Evolutionary conservation across 2,888 invertebrate genomes (phyloP), one percentile per base, ranked within the genome.

Genomic region (Chromoteleia sp.): DNA sequence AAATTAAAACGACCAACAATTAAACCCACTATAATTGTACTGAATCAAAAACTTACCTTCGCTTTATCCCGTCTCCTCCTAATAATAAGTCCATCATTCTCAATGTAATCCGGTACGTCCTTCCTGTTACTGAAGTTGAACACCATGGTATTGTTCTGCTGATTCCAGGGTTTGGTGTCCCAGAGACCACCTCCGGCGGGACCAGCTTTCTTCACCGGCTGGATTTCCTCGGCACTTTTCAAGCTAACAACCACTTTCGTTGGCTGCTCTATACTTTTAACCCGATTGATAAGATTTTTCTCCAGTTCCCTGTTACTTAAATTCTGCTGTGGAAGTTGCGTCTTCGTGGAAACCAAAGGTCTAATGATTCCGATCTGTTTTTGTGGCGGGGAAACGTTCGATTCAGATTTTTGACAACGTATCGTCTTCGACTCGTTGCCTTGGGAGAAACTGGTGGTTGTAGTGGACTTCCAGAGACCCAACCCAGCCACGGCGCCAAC

Each of bases 91-190:
- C 96, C 97, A 93, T 97, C 97, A 92, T 97, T 97, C 91, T 97
- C 97, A 89, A 98, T 96, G 92, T 98, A 97, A 93, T 97, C 97
- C 59, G 97, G 97, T 88, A 97, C 96, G 88, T 96, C 96, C 92
- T 96, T 96, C 89, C 96, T 94, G 92, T 94, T 94, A 85, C 95
- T 96, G 92, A 97, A 98, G 93, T 97, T 97, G 93, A 97, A 97
- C 84, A 97, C 96, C 93, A 97, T 95, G 29, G 95, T 94, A 85
- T 96, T 95, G 86, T 94, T 95, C 88, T 94, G 93, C 84, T 94
- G 93, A 79, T 91, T 92, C 92, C 93, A 92, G 17, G 92, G 92
- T 78, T 92, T 92, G 71, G 91, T 91, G 73, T 92, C 92, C 93
- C 92, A 91, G 76, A 91, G 87, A 43, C 87, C 91, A 33, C 88